phyloP scores from a whole-genome alignment of 2,888 invertebrate genomes.

The Rutpela maculata region DNA sequence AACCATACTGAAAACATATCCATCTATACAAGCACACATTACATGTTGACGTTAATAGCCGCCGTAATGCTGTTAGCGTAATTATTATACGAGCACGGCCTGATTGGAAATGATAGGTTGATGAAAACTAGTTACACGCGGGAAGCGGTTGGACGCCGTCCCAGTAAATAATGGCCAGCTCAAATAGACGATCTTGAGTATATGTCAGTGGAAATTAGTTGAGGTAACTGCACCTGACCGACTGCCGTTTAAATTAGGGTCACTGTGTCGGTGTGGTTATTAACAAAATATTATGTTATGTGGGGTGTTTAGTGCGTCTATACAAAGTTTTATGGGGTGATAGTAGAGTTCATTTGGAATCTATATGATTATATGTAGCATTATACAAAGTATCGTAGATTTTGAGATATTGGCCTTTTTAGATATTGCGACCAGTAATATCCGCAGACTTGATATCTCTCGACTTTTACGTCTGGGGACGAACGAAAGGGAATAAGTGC shows the following conservation, averaged over 20 bases:
- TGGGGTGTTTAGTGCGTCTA: too few relatives aligned
- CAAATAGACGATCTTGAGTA: not conserved
- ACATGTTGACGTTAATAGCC: constrained; percentile 12
- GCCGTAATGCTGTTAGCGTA: constrained; percentile 8
- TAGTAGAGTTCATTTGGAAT: too few relatives aligned
- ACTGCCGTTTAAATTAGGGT: not conserved
- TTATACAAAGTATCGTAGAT: too few relatives aligned
- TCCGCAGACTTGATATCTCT: too few relatives aligned
- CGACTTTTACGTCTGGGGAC: too few relatives aligned
- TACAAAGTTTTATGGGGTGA: too few relatives aligned
- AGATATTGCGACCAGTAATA: too few relatives aligned
- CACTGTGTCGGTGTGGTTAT: too few relatives aligned
- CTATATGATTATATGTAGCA: too few relatives aligned
- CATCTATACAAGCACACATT: constrained; percentile 22
- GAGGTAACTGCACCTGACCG: not conserved
- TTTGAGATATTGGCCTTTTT: too few relatives aligned
- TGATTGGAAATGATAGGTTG: constrained; percentile 21
- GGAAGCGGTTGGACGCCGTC: not conserved
- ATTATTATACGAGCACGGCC: constrained; percentile 20
- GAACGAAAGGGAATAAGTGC: too few relatives aligned
- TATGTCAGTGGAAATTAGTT: not conserved
- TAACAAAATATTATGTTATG: too few relatives aligned
- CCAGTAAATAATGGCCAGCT: not conserved
- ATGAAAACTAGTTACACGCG: not conserved
- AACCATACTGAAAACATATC: constrained; percentile 7